phyloP scores from a whole-genome alignment of 2,888 invertebrate species.

The Mellilla xanthometata region DNA sequence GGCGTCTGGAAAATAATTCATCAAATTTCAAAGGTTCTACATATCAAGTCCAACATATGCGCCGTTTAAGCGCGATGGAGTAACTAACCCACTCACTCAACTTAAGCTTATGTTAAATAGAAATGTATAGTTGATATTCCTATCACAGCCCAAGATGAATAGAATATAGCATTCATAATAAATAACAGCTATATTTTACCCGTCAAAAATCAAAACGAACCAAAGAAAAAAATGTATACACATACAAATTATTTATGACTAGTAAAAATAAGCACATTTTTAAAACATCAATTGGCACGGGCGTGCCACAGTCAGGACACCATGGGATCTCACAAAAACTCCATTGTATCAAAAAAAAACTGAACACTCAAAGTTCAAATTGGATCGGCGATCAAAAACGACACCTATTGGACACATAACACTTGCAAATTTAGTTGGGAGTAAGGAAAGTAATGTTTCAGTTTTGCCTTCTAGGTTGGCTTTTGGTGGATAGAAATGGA shows the following conservation, averaged over 20 bases:
- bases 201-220: constrained; percentile 4
- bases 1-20: too few species aligned
- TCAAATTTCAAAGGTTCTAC: too few species aligned
- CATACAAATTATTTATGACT: constrained; percentile 77
- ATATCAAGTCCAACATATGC: too few species aligned
- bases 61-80: too few species aligned
- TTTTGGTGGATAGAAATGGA: too few species aligned
- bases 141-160: background rate
- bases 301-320: constrained; percentile 53
- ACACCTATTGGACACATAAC: constrained; percentile 28
- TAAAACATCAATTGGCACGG: constrained; percentile 50
- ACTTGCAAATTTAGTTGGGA: constrained; percentile 40
- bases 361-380: constrained; percentile 47
- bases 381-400: constrained; percentile 33
- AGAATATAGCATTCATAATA: background rate
- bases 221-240: constrained; percentile 20
- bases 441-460: too few species aligned
- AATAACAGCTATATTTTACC: background rate
- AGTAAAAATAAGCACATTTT: constrained; percentile 72
- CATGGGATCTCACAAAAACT: constrained; percentile 59
- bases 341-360: constrained; percentile 56
- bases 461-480: too few species aligned
- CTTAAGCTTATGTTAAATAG: too few species aligned
- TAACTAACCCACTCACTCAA: too few species aligned
- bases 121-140: too few species aligned